Conservation (phyloP, 1,140 invertebrate genomes). For the Cydia amplana region DNA sequence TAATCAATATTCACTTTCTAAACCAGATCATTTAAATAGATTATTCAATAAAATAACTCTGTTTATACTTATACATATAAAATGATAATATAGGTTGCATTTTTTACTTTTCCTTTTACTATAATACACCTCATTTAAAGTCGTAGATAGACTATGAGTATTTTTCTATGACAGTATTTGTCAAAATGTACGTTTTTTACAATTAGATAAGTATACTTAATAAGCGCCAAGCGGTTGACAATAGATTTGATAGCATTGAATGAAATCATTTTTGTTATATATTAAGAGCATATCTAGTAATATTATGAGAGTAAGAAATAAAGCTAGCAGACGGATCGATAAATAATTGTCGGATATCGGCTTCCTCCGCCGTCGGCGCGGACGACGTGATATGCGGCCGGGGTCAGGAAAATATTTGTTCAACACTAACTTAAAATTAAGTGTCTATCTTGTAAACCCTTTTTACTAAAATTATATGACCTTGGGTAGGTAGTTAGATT, state of each 20-base stretch:
- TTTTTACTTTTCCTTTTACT: too few species aligned
- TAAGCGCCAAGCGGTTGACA: background rate
- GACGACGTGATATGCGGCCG: conserved; percentile 43
- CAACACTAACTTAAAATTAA: background rate
- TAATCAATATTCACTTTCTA: too few species aligned
- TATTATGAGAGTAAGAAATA: conserved; percentile 38
- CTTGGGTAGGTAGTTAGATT: background rate
- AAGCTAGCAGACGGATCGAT: conserved; percentile 50
- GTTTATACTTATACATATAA: too few species aligned
- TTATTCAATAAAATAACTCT: too few species aligned
- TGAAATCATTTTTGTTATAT: background rate
- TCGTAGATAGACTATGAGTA: too few species aligned
- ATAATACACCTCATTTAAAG: too few species aligned
- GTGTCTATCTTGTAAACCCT: background rate
- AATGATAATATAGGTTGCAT: too few species aligned
- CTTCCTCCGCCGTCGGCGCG: conserved; percentile 55
- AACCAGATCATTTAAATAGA: too few species aligned
- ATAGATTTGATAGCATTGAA: background rate
- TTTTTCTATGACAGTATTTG: too few species aligned
- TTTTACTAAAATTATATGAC: background rate
- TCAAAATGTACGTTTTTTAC: too few species aligned
- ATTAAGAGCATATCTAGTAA: conserved; percentile 28
- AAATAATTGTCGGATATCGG: conserved; percentile 66
- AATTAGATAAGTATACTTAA: too few species aligned
- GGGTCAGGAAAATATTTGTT: conserved; percentile 35